Evolutionary conservation across 2,888 invertebrate genomes (phyloP), one percentile per base, ranked within the genome.

Genomic region (Troides oblongomaculatus): DNA sequence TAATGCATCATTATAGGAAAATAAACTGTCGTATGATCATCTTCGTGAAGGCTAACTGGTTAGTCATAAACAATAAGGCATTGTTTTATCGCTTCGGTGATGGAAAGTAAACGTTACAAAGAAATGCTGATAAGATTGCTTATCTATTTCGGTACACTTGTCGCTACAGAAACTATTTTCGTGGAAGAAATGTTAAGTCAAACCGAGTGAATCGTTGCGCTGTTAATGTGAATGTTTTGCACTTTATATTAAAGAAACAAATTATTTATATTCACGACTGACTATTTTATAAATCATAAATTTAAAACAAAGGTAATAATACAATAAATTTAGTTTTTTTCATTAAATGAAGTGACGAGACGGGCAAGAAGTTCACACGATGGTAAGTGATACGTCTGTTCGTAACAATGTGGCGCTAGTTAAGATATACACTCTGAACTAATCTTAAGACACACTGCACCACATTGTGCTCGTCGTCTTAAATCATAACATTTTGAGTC

Each of bases 41-140:
- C 53, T 53, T 53, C 57, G 21, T 21, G 21, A 21, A 57, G 57
- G 57, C 57, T n/a, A 43, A 14, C 43, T 56, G 61, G 64, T 72
- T 61, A 65, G 64, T 64, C 64, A 69, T 61, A 79, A 85, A 89
- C 86, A 88, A 88, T 86, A 79, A 80, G 73, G 79, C 78, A 85
- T 88, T 88, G 86, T 88, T 82, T 82, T 79, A 82, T 75, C 72
- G 72, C 72, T 69, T 66, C 72, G 71, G 74, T 73, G 73, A 76
- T 80, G 77, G 84, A 86, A 85, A 87, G 84, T 82, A 80, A 84
- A 79, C 71, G 79, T 78, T 79, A 74, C 76, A 75, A 76, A 81
- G 79, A 81, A 82, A 80, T 77, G 72, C 75, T 75, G 87, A 86
- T 89, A 85, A 86, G 83, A 86, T 82, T 77, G 73, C 74, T 83